A percentile compares a stretch with the other conserved stretches of the same genome.
Evolutionary conservation across 92 coral and sea anemone genomes (phyloP).

Genomic region (Pocillopora grandis): DNA sequence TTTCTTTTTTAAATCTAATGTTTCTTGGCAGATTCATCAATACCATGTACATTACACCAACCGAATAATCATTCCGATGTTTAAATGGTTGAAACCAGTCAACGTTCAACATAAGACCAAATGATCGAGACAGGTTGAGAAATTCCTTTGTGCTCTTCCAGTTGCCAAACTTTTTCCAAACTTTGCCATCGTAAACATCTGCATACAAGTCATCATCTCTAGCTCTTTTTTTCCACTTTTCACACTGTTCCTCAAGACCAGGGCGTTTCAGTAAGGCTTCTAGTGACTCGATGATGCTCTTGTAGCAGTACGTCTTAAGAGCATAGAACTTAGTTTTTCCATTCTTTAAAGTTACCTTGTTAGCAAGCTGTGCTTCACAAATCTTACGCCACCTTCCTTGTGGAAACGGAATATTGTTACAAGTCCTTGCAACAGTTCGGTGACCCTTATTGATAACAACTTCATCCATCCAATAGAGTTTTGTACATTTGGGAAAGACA

Average conservation of each 20-base stretch:
- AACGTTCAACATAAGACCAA: constrained; percentile 51
- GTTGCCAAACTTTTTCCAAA: constrained; percentile 51
- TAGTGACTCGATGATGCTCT: constrained; percentile 18
- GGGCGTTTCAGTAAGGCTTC: constrained; percentile 35
- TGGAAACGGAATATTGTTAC: constrained; percentile 42
- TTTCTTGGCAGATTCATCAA: constrained; percentile 56
- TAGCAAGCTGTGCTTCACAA: constrained; percentile 48
- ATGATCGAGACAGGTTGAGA: constrained; percentile 32
- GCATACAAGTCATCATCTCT: constrained; percentile 40
- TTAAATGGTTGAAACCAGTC: constrained; percentile 60
- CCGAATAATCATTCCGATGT: constrained; percentile 52
- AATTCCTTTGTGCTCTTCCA: constrained; percentile 44
- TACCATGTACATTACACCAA: constrained; percentile 49
- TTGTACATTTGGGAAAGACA: constrained; percentile 56
- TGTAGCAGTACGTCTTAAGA: constrained; percentile 15
- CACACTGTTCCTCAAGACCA: constrained; percentile 56
- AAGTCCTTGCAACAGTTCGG: constrained; percentile 40
- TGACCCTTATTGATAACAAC: constrained; percentile 27
- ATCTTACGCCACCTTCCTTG: constrained; percentile 19
- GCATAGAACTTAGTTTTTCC: constrained; percentile 38
- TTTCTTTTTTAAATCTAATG: constrained; percentile 45
- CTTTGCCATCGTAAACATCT: constrained; percentile 53
- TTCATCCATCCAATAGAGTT: constrained; percentile 34
- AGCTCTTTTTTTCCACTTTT: constrained; percentile 42
- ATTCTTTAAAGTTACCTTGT: constrained; percentile 38